Evolutionary conservation across 2,888 invertebrate genomes (phyloP).

Genomic region (Pyrocoelia pectoralis): DNA sequence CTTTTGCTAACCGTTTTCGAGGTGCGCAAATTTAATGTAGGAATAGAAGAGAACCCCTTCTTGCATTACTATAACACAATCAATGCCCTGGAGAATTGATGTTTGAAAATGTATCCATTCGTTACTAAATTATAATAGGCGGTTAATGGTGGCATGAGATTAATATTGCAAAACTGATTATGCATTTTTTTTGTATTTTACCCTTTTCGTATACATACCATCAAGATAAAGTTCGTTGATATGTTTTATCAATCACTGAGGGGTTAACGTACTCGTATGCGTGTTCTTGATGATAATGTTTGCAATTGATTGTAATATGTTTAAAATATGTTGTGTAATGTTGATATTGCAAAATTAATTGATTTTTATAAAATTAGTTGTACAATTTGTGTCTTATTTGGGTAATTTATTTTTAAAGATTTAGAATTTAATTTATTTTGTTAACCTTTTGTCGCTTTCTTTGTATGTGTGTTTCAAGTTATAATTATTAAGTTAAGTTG

Average conservation of each 20-base stretch:
- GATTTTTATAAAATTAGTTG: no score
- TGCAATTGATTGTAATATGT: no score
- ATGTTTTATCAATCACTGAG: neutral
- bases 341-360: no score
- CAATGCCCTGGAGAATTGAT: slow-evolving; percentile 3
- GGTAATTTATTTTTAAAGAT: no score
- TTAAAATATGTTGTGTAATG: no score
- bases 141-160: slow-evolving; percentile 19
- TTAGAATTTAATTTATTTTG: no score
- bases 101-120: slow-evolving; percentile 15
- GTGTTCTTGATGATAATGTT: neutral
- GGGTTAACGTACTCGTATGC: no score
- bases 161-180: slow-evolving; percentile 29
- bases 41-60: neutral
- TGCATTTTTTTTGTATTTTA: slow-evolving; percentile 23
- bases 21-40: neutral
- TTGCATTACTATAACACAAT: neutral
- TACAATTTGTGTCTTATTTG: no score
- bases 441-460: no score
- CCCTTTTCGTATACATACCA: slow-evolving; percentile 14
- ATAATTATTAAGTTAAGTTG: no score
- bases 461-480: no score
- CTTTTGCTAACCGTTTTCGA: neutral
- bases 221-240: neutral
- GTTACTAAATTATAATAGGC: slow-evolving; percentile 8